Evolutionary conservation across 2,888 invertebrate genomes (phyloP).

Genomic region (Apantesis nais): DNA sequence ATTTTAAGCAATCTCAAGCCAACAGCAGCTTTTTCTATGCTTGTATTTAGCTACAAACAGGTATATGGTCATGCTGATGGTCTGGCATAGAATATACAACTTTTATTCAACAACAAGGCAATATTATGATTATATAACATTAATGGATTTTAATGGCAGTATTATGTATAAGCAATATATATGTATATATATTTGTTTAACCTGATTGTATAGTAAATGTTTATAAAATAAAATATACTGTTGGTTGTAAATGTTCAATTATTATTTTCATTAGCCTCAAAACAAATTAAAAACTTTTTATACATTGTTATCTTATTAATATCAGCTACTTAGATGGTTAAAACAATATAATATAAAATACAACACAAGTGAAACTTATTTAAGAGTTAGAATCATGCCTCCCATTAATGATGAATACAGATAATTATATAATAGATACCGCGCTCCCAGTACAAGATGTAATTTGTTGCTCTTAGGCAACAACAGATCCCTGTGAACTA

Average conservation of each 20-base stretch:
- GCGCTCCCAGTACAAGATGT: not conserved
- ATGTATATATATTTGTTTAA: constrained; percentile 69
- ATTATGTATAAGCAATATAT: constrained; percentile 81
- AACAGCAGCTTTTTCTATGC: constrained; percentile 39
- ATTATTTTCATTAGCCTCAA: constrained; percentile 36
- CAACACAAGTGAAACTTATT: not conserved
- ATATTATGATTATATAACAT: constrained; percentile 49
- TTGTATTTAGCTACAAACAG: constrained; percentile 12
- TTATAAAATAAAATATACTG: constrained; percentile 83
- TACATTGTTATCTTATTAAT: constrained; percentile 3
- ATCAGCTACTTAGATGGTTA: not conserved
- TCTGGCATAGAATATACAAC: constrained; percentile 57
- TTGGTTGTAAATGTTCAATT: constrained; percentile 72
- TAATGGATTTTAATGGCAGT: constrained; percentile 70
- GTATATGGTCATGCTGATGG: constrained; percentile 31
- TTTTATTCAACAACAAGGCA: too few relatives aligned
- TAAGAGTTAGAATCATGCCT: not conserved
- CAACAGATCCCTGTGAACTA: not conserved
- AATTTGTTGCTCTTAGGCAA: not conserved
- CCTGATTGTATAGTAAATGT: constrained; percentile 75
- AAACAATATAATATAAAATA: not conserved
- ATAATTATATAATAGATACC: not conserved
- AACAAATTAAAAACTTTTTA: not conserved
- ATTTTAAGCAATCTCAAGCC: constrained; percentile 23
- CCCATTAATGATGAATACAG: not conserved